Percentiles rank a stretch among this genome's conserved stretches.
Evolutionary conservation across 2,888 invertebrate genomes (phyloP).

Genomic region (Chymomyza amoena): DNA sequence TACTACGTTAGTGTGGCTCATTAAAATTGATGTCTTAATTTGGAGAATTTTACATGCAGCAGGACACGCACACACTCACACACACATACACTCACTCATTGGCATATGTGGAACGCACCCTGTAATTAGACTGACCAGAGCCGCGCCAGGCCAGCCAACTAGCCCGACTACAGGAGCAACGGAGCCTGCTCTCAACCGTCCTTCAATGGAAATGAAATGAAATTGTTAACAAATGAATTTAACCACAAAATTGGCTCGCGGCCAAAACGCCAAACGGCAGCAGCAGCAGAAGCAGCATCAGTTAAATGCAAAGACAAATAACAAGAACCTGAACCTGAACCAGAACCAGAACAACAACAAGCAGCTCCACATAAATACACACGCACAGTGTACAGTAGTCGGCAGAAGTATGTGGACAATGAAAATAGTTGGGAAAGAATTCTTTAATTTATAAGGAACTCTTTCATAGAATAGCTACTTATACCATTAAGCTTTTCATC

Average conservation of each 20-base stretch:
- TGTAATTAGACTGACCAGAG: conserved; percentile 61
- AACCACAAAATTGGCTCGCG: conserved; percentile 61
- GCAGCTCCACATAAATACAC: background rate
- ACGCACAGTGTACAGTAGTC: background rate
- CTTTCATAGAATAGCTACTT: no score
- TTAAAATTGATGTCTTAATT: conserved; percentile 72
- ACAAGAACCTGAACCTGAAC: conserved; percentile 39
- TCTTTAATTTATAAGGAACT: no score
- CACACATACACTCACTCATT: conserved; percentile 6
- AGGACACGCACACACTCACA: conserved; percentile 41
- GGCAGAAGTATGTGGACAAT: background rate
- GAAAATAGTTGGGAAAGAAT: no score
- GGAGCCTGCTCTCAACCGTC: conserved; percentile 13
- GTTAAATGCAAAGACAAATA: conserved; percentile 65
- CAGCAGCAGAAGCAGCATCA: conserved; percentile 26
- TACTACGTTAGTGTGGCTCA: conserved; percentile 70
- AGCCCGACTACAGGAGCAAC: background rate
- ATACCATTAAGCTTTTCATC: no score
- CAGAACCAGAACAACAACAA: background rate
- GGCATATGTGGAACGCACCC: conserved; percentile 44
- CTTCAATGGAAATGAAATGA: conserved; percentile 50
- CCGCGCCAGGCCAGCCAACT: conserved; percentile 39
- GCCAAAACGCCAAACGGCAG: conserved; percentile 28
- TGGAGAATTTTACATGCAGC: conserved; percentile 61
- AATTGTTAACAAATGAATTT: conserved; percentile 70